These are phyloP conservation scores for Tridacna gigas DNA, from an alignment of 2,888 invertebrate species.

Conservation along the genomic window DNA sequence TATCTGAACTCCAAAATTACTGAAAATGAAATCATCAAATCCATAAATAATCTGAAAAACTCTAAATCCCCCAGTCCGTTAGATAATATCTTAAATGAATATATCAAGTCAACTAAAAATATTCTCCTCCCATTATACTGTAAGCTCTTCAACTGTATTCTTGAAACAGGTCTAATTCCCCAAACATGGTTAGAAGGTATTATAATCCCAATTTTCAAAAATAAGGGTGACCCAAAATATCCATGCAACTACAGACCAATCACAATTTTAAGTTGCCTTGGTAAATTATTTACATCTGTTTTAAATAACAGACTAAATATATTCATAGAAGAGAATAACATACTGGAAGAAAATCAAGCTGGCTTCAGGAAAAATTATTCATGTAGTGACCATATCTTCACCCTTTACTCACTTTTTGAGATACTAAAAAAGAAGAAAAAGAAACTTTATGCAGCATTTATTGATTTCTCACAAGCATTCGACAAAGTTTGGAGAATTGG, in stretches of 20 bases:
- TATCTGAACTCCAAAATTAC: too few species aligned
- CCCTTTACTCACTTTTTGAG: not conserved
- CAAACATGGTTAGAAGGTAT: not conserved
- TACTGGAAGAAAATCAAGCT: conserved; percentile 19
- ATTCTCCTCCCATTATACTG: not conserved
- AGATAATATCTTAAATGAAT: not conserved
- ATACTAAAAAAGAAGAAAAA: not conserved
- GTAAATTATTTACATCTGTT: conserved; percentile 5
- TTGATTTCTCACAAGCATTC: conserved; percentile 12
- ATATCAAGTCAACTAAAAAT: not conserved
- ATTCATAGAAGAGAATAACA: not conserved
- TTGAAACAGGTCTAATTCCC: not conserved
- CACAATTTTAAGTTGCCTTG: not conserved
- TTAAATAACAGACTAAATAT: not conserved
- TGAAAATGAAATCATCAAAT: too few species aligned
- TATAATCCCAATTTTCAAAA: not conserved
- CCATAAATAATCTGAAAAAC: too few species aligned
- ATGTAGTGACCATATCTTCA: not conserved
- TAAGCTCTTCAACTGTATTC: not conserved
- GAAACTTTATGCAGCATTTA: not conserved
- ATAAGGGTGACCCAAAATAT: not conserved
- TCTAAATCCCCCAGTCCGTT: not conserved
- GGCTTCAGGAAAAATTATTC: conserved; percentile 42
- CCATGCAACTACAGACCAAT: not conserved
- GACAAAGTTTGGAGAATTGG: conserved; percentile 3